Evolutionary conservation across 2,888 invertebrate species (phyloP).

Genomic region (Odontomyia ornata): DNA sequence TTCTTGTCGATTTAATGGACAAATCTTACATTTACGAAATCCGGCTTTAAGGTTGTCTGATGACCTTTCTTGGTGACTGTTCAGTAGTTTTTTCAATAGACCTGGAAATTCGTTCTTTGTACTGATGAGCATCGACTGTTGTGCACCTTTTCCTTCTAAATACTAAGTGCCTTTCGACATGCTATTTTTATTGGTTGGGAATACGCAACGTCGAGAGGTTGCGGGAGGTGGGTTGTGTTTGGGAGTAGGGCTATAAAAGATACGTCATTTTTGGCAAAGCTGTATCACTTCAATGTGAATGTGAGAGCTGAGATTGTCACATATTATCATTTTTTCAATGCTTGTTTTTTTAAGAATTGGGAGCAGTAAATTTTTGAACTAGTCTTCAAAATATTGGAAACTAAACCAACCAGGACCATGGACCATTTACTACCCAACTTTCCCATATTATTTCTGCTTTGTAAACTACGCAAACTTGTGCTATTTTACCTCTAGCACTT

Average conservation of each 20-base stretch:
- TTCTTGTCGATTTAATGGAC: neutral
- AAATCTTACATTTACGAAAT: too few species aligned
- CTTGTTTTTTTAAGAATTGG: neutral
- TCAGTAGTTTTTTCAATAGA: neutral
- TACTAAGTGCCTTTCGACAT: neutral
- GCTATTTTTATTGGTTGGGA: neutral
- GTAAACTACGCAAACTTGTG: too few species aligned
- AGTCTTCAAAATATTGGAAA: neutral
- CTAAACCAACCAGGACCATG: neutral
- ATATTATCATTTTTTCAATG: neutral
- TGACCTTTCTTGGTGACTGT: neutral
- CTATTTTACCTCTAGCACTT: too few species aligned
- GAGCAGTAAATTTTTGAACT: slow-evolving; percentile 5
- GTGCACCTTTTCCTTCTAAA: neutral
- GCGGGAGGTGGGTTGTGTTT: neutral
- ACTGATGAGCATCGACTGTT: slow-evolving; percentile 3
- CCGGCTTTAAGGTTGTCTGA: neutral
- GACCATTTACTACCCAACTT: too few species aligned
- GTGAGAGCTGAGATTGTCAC: too few species aligned
- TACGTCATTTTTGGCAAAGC: neutral
- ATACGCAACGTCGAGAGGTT: neutral
- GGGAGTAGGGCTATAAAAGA: neutral
- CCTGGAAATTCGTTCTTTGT: neutral
- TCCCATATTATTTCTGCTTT: too few species aligned
- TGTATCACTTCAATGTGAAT: too few species aligned